These are phyloP conservation scores for Drosophila nebulosa DNA, from an alignment of 1,140 invertebrate species.

Conservation along the genomic window DNA sequence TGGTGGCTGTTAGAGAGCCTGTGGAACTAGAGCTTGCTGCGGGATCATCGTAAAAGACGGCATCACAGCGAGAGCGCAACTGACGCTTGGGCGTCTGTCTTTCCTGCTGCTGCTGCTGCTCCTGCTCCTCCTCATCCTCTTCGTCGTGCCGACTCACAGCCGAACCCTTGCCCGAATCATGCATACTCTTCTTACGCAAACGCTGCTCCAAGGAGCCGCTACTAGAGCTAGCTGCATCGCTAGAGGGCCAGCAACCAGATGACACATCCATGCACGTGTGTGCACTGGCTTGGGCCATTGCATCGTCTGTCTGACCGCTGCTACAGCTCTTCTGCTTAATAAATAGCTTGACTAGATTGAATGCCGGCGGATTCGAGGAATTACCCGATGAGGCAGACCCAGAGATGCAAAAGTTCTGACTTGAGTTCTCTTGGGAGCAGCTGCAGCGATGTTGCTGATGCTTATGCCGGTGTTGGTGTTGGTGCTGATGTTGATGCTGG, in stretches of 20 bases:
- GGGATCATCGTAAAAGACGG: conserved; percentile 63
- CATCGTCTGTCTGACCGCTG: conserved; percentile 82
- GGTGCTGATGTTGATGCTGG: conserved; percentile 26
- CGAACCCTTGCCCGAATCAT: conserved; percentile 82
- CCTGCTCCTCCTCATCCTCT: conserved; percentile 49
- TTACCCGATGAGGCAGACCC: conserved; percentile 75
- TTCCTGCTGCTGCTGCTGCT: neutral
- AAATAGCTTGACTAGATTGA: conserved; percentile 93
- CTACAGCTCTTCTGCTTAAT: conserved; percentile 92
- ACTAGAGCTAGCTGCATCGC: conserved; percentile 74
- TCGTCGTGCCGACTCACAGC: conserved; percentile 81
- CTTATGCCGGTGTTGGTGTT: conserved; percentile 66
- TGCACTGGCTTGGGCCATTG: conserved; percentile 47
- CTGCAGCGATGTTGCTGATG: conserved; percentile 65
- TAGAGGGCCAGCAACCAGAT: conserved; percentile 84
- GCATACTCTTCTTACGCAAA: conserved; percentile 80
- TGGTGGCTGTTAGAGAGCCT: conserved; percentile 66
- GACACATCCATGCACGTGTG: conserved; percentile 85
- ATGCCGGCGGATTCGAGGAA: conserved; percentile 81
- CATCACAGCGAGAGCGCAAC: conserved; percentile 46
- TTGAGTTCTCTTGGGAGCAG: conserved; percentile 81
- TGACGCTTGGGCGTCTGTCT: conserved; percentile 55
- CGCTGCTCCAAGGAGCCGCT: conserved; percentile 72
- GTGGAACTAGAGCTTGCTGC: conserved; percentile 68
- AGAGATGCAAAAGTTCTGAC: conserved; percentile 68